These are phyloP conservation scores for Equus quagga DNA, from an alignment of 2,113 vertebrate species.

Conservation along the genomic window DNA sequence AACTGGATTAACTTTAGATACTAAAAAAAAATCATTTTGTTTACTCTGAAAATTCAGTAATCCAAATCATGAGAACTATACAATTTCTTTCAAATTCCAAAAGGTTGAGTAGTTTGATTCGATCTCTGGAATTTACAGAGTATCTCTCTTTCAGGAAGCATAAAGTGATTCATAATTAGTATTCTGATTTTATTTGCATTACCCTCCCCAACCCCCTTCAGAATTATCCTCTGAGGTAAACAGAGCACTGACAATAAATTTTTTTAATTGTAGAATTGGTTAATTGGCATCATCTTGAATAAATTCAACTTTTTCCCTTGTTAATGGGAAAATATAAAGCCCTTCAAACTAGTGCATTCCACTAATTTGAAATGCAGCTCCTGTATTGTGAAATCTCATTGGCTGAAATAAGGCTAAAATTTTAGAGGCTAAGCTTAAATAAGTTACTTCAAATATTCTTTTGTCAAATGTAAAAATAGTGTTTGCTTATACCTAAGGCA, in stretches of 20 bases:
- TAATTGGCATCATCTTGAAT: constrained; percentile 26
- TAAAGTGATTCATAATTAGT: constrained; percentile 11
- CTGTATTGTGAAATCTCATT: constrained; percentile 33
- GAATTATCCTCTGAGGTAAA: constrained; percentile 29
- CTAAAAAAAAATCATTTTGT: not conserved
- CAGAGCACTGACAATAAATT: not conserved
- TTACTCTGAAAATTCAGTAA: constrained; percentile 12
- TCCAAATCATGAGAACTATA: not conserved
- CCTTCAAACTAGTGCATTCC: not conserved
- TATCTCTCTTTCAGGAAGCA: constrained; percentile 3
- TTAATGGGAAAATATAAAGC: not conserved
- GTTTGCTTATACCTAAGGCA: not conserved
- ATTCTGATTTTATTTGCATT: constrained; percentile 44
- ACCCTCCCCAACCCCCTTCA: not conserved
- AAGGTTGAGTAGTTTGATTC: constrained; percentile 36
- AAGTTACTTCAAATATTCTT: constrained; percentile 20
- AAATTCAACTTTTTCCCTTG: constrained; percentile 28
- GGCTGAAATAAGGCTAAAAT: not conserved
- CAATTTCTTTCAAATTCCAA: constrained; percentile 40
- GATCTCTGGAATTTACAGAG: constrained; percentile 22
- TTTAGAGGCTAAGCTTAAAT: constrained; percentile 46
- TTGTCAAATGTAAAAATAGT: constrained; percentile 24
- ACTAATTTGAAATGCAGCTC: not conserved
- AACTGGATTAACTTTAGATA: constrained; percentile 1
- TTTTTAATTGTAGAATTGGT: not conserved